Evolutionary conservation across 1,140 invertebrate species (phyloP), one percentile per base, ranked within the genome.

Genomic region (Hypsibius dujardini): DNA sequence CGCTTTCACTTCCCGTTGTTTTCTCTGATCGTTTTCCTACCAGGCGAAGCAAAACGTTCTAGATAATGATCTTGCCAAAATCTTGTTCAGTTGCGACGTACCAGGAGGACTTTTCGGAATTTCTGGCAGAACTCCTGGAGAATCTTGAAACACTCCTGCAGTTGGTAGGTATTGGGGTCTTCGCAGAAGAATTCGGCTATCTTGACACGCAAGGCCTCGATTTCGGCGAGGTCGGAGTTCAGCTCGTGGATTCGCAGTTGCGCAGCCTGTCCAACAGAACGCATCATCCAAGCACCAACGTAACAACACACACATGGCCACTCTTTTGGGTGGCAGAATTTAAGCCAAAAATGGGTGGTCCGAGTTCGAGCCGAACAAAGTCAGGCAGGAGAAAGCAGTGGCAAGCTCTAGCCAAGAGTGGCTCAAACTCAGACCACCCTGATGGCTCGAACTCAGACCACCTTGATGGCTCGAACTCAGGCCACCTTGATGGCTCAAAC

Each of bases 151-250:
- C 92, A 95, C 78, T 97, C 93, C 78, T 97, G 93, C 15, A 97
- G 81, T 79, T 94, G 94, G 77, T 97, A 97, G 0, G 88, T 85
- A 47, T 84, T 85, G 0, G 84, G 81, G 77, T 97, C 92, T 79
- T 97, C 94, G 79, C 93, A 96, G 79, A 97, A 95, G 80, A 95
- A 97, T 69, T 92, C 89, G 0, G 92, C 86, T 1, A 98, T 80
- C 71, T 90, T 75, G 70, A 72, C 46, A 28, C 74, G 74, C 1
- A 77, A 75, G 62, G 46, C 73, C 46, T 79, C 79, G 3, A 81
- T 79, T 59, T 79, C 77, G 71, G 78, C 75, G 46, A 81, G 73
- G 47, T 78, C 75, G 70, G 77, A 76, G 69, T 81, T 75, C 42
- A 82, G 72, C 60, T 77, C 76, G 2, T 71, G 47, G 46, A 81